These are phyloP conservation scores for Sebastes nivosus DNA, from an alignment of 2,797 vertebrate genomes.

Conservation along the genomic window DNA sequence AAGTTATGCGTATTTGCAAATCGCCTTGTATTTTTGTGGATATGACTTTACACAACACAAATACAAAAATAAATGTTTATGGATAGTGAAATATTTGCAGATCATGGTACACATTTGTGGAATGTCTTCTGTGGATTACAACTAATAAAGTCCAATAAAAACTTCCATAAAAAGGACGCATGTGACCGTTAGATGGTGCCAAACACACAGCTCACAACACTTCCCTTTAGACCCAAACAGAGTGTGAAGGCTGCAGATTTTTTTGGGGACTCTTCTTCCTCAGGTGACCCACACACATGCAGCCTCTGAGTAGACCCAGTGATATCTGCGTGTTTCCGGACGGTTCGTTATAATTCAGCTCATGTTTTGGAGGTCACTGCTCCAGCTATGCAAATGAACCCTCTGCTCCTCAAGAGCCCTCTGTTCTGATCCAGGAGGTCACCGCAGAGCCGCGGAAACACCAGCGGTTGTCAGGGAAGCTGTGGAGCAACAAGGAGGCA, in stretches of 20 bases:
- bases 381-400: slow-evolving; percentile 78
- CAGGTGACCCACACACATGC: slow-evolving; percentile 28
- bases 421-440: slow-evolving; percentile 81
- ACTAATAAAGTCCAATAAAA: too few relatives aligned
- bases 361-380: slow-evolving; percentile 68
- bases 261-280: slow-evolving; percentile 8
- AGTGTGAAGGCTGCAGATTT: neutral
- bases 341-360: slow-evolving; percentile 72
- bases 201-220: slow-evolving; percentile 23
- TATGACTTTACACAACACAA: too few relatives aligned
- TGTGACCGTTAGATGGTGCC: slow-evolving; percentile 75
- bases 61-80: rapidly evolving
- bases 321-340: slow-evolving; percentile 16
- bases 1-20: too few relatives aligned
- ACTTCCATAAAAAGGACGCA: too few relatives aligned
- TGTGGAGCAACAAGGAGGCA: slow-evolving; percentile 74
- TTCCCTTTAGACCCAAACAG: neutral
- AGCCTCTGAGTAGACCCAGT: neutral
- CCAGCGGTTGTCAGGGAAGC: slow-evolving; percentile 83
- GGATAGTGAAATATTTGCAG: too few relatives aligned
- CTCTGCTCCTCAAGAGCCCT: slow-evolving; percentile 76
- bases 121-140: too few relatives aligned
- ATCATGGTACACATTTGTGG: too few relatives aligned
- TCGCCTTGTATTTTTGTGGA: too few relatives aligned
- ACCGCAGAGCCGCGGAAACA: slow-evolving; percentile 72